Evolutionary conservation across 2,113 vertebrate species (phyloP).

Genomic region (Saccopteryx bilineata): DNA sequence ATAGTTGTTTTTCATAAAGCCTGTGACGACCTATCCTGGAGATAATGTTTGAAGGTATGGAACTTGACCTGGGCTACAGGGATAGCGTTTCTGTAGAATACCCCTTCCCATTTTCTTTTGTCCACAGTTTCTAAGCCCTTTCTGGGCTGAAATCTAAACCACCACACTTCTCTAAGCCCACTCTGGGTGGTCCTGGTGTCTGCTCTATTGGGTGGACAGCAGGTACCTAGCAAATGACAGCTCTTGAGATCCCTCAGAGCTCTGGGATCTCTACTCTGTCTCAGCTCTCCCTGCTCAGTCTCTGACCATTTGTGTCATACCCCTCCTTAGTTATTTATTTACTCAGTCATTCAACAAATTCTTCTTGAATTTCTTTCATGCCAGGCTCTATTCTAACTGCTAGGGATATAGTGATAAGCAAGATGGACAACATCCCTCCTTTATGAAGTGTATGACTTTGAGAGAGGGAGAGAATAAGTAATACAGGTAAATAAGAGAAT

Average conservation of each 20-base stretch:
- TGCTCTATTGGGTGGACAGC: not conserved
- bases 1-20: slow-evolving; percentile 31
- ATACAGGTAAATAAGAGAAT: slow-evolving; percentile 35
- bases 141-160: not conserved
- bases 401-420: not conserved
- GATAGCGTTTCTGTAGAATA: slow-evolving; percentile 27
- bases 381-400: not conserved
- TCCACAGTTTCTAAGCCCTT: not conserved
- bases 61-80: not conserved
- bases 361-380: slow-evolving; percentile 24
- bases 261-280: not conserved
- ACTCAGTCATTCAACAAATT: slow-evolving; percentile 6
- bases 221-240: not conserved
- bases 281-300: not conserved
- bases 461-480: not conserved
- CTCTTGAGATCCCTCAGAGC: not conserved
- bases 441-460: not conserved
- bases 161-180: not conserved
- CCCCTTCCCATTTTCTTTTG: not conserved
- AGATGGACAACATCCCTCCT: not conserved
- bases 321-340: slow-evolving; percentile 11
- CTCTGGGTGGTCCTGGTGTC: not conserved
- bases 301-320: not conserved
- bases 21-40: not conserved
- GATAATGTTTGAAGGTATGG: slow-evolving; percentile 1